Evolutionary conservation across 1,140 invertebrate species (phyloP).

Genomic region (Achatina immaculata): DNA sequence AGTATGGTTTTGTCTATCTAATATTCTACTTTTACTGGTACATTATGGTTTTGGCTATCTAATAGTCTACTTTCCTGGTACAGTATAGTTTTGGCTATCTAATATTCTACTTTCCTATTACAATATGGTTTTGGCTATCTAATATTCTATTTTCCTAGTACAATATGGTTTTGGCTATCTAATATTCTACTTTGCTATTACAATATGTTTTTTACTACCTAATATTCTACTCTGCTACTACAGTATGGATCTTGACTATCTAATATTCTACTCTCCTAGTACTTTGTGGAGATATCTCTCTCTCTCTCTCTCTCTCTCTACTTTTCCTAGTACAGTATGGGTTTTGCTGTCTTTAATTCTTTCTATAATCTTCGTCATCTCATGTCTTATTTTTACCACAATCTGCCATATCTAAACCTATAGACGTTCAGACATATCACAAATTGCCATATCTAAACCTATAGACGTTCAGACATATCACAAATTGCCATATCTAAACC

Average conservation of each 20-base stretch:
- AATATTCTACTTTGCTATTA: background rate
- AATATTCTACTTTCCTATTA: background rate
- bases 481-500: too few relatives aligned
- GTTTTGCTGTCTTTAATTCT: too few relatives aligned
- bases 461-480: too few relatives aligned
- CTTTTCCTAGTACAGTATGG: too few relatives aligned
- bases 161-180: background rate
- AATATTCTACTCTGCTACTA: background rate
- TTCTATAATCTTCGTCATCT: too few relatives aligned
- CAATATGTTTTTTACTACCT: background rate
- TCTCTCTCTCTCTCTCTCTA: too few relatives aligned
- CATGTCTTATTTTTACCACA: too few relatives aligned
- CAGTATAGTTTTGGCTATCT: background rate
- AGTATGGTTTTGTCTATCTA: background rate
- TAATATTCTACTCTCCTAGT: background rate
- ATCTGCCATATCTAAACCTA: too few relatives aligned
- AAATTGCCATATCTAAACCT: too few relatives aligned
- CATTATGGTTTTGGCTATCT: too few relatives aligned
- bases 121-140: background rate
- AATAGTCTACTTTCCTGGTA: background rate
- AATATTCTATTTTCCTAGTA: background rate
- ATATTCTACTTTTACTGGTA: too few relatives aligned
- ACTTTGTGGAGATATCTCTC: background rate
- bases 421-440: too few relatives aligned
- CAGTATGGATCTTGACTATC: background rate